A percentile compares a stretch with the other conserved stretches of the same genome.
Conservation (phyloP, 1,140 invertebrate genomes). For the Lepeophtheirus salmonis region DNA sequence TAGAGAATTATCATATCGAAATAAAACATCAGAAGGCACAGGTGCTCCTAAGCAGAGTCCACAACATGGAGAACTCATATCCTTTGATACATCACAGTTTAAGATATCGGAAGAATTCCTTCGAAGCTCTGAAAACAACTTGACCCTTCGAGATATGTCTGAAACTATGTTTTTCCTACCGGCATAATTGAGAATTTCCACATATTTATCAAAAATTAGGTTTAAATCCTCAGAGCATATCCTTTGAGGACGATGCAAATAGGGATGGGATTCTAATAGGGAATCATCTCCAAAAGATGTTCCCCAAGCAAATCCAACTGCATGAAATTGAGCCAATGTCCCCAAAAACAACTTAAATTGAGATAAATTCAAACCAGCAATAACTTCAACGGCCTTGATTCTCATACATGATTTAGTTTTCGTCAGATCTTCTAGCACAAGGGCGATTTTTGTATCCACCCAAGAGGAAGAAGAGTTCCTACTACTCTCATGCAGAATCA, state of each 20-base stretch:
- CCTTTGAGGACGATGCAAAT: neutral
- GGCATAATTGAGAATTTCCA: neutral
- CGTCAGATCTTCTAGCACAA: conserved; percentile 8
- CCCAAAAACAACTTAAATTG: conserved; percentile 14
- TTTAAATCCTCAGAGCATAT: neutral
- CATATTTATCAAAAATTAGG: neutral
- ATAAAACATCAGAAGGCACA: conserved; percentile 2
- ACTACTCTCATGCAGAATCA: conserved; percentile 2
- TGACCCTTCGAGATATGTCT: neutral
- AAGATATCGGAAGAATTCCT: neutral
- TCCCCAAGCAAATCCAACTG: conserved; percentile 9
- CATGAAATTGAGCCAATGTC: conserved; percentile 14
- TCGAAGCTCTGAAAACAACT: neutral
- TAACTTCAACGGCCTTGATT: neutral
- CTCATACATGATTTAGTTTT: conserved; percentile 1
- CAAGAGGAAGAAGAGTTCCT: too few species aligned
- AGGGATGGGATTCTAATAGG: conserved; percentile 1
- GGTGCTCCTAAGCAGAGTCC: conserved; percentile 4
- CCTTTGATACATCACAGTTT: neutral
- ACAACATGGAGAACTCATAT: conserved; percentile 1
- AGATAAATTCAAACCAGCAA: neutral
- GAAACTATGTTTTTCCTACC: neutral
- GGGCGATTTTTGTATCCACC: neutral
- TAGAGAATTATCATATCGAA: neutral
- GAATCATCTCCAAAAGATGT: neutral